These are phyloP conservation scores for Sakesphorus luctuosus DNA, from an alignment of 2,113 vertebrate species.

Conservation along the genomic window DNA sequence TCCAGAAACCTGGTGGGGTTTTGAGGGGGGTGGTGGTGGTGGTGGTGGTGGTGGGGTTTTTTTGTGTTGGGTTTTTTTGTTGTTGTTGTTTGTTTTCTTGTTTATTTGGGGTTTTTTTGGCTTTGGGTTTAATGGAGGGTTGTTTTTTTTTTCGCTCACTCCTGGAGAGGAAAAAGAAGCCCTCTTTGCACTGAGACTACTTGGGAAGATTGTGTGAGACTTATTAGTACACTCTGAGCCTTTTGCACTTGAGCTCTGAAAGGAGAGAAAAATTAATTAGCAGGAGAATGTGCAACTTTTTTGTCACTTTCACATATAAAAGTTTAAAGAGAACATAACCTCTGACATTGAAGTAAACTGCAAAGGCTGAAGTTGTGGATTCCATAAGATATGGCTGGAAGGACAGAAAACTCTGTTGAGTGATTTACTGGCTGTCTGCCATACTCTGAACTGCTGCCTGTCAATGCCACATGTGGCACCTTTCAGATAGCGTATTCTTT, in stretches of 20 bases:
- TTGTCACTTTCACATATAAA: not conserved
- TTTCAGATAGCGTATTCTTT: slow-evolving; percentile 50
- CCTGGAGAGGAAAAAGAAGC: not conserved
- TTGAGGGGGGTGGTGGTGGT: too few relatives aligned
- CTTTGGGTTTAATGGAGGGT: too few relatives aligned
- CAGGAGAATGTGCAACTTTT: not conserved
- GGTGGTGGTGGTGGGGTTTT: too few relatives aligned
- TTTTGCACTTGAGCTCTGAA: not conserved
- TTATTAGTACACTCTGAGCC: not conserved
- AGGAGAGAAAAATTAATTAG: slow-evolving; percentile 35
- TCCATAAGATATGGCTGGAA: not conserved
- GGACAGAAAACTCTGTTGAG: not conserved
- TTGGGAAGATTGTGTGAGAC: not conserved
- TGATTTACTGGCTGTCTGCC: slow-evolving; percentile 57
- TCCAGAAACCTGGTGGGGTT: not conserved
- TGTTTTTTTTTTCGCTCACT: too few relatives aligned
- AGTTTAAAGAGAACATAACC: slow-evolving; percentile 30
- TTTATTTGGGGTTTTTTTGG: not conserved
- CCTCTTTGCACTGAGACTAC: not conserved
- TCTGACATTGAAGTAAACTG: slow-evolving; percentile 9
- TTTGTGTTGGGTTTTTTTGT: too few relatives aligned
- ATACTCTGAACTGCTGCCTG: slow-evolving; percentile 24
- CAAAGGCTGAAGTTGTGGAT: not conserved
- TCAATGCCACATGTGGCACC: slow-evolving; percentile 31
- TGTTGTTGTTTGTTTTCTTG: too few relatives aligned